phyloP scores from a whole-genome alignment of 2,888 invertebrate genomes.

The Cryptus armator region DNA sequence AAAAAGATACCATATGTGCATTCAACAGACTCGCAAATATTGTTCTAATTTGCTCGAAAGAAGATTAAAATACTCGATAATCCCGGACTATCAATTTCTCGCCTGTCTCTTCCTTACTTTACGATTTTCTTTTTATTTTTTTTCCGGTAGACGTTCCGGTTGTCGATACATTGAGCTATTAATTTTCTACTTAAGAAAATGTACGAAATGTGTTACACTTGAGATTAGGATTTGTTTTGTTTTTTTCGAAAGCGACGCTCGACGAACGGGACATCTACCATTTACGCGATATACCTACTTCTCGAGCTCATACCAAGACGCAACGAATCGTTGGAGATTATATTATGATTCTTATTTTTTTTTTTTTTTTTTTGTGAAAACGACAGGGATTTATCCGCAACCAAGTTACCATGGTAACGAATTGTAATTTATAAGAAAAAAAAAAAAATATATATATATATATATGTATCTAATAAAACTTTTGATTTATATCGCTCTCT shows the following conservation, averaged over 20 bases:
- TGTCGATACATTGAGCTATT: background rate
- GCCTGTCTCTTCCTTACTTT: background rate
- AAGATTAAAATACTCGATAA: slow-evolving; percentile 30
- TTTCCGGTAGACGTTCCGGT: background rate
- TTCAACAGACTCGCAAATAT: slow-evolving; percentile 7
- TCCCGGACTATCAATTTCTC: slow-evolving; percentile 11
- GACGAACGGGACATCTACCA: slow-evolving; percentile 5
- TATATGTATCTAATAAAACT: slow-evolving; percentile 4
- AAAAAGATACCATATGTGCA: background rate
- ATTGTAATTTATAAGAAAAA: slow-evolving; percentile 49
- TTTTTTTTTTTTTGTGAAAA: slow-evolving; percentile 20
- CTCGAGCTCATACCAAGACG: slow-evolving; percentile 9
- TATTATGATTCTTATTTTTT: slow-evolving; percentile 10
- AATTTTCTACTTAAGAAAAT: background rate
- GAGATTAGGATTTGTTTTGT: background rate
- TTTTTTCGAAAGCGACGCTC: background rate
- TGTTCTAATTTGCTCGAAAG: slow-evolving; percentile 17
- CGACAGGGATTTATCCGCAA: slow-evolving; percentile 29
- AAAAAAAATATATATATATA: slow-evolving; percentile 2
- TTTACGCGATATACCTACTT: background rate
- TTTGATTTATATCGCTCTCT: slow-evolving; percentile 55
- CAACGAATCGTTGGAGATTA: slow-evolving; percentile 31
- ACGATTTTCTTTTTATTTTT: background rate
- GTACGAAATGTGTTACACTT: background rate
- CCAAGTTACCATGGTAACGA: slow-evolving; percentile 52